Percentiles rank a stretch among this genome's conserved stretches.
These are phyloP conservation scores for Apamea monoglypha DNA, from an alignment of 2,888 invertebrate species.

Conservation along the genomic window DNA sequence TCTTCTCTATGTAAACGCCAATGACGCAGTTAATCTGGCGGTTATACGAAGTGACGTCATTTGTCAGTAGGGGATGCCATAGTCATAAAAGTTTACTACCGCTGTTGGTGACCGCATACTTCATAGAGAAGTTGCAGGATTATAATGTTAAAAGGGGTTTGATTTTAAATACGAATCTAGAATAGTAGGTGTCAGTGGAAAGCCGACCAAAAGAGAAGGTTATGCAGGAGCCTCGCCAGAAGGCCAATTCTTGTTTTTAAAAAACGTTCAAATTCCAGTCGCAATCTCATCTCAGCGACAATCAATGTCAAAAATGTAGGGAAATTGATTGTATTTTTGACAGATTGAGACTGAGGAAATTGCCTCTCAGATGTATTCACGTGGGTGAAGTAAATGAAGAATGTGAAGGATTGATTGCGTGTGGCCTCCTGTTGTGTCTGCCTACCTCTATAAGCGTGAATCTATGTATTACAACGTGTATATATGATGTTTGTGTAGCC, in stretches of 20 bases:
- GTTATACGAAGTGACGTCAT: slow-evolving; percentile 48
- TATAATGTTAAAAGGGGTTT: no score
- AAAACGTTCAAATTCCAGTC: no score
- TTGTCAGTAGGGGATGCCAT: slow-evolving; percentile 25
- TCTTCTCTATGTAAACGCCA: slow-evolving; percentile 8
- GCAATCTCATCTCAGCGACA: no score
- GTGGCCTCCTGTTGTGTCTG: not conserved
- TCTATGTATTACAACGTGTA: not conserved
- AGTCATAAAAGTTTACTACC: slow-evolving; percentile 7
- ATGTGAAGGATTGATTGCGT: not conserved
- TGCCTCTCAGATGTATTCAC: not conserved
- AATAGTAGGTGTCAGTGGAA: not conserved
- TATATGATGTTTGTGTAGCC: not conserved
- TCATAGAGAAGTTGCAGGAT: not conserved
- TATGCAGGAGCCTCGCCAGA: not conserved
- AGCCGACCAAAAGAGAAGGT: not conserved
- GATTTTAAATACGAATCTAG: not conserved
- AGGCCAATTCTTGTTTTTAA: no score
- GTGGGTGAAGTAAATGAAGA: not conserved
- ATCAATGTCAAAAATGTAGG: no score
- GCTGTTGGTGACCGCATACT: not conserved
- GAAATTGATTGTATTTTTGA: no score
- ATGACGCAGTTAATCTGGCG: slow-evolving; percentile 48
- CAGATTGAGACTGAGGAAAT: no score
- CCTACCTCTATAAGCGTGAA: not conserved